Conservation (phyloP, 1,140 invertebrate genomes). For the Penaeus vannamei region DNA sequence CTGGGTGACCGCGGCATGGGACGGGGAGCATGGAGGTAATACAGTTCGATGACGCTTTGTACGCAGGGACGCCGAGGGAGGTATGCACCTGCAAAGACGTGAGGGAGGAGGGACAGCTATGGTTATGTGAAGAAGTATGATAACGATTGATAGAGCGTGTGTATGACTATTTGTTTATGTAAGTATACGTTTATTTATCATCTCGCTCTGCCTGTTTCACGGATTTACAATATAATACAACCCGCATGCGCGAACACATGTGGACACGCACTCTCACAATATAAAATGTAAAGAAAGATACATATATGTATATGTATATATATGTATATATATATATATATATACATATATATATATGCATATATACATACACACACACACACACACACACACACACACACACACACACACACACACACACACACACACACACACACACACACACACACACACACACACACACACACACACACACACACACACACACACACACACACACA, state of each 20-base stretch:
- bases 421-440: background rate
- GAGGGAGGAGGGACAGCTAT: background rate
- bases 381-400: slow-evolving; percentile 4
- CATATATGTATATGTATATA: background rate
- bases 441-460: slow-evolving; percentile 4
- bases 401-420: background rate
- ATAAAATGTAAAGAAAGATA: background rate
- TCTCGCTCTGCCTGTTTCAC: too few species aligned
- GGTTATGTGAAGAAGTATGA: background rate
- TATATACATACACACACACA: background rate
- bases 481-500: background rate
- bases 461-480: background rate
- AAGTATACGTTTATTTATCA: background rate
- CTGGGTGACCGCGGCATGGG: too few species aligned
- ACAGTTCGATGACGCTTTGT: too few species aligned
- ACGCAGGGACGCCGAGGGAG: background rate
- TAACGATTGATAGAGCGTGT: background rate
- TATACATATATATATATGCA: background rate
- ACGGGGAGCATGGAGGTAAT: too few species aligned
- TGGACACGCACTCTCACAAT: background rate
- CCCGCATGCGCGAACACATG: background rate
- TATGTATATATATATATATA: background rate
- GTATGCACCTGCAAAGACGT: background rate
- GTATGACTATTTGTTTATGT: background rate
- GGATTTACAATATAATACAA: background rate